Base-by-base conservation (phyloP, 92 coral and sea anemone genomes). In the Meandrina meandrites region DNA sequence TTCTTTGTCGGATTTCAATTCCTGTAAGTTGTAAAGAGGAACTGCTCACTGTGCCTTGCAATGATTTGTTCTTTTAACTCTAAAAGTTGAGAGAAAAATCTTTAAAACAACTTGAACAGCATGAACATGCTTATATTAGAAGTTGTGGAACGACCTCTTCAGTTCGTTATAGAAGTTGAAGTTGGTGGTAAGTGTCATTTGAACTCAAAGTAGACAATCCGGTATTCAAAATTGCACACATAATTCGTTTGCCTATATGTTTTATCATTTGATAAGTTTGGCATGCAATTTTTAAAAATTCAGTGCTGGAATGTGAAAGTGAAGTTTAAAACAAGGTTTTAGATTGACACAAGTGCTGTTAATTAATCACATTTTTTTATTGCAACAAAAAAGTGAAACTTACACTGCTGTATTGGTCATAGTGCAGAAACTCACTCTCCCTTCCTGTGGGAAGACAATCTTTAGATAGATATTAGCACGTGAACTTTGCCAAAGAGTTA, bases 141-240 rank as follows among this genome's bases (percentile, higher is more conserved):
- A n/a, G 66, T 85, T 42, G 75, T 85, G 11, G 50, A 60, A 85
- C 40, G 76, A 14, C 89, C 89, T 72, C 78, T 78, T 79, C 84
- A 68, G 11, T 86, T 86, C 32, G 17, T 71, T n/a, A 86, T 86
- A 28, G 84, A 78, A 42, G 84, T 86, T 8, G 89, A 86, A 56
- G 89, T 86, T 21, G 89, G 84, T 50, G 89, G 89, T 79, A 50
- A 86, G 89, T 79, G 60, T 12, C 56, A 17, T n/a, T 57, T 76
- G 81, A 40, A 40, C 45, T 18, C 47, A 34, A 45, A 60, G 45
- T 40, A 75, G 88, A 66, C 56, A 24, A 66, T 27, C 47, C 37
- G 62, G 75, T 35, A 62, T 64, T 64, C 37, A 42, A 19, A 22
- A 76, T 4, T 57, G 81, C 32, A 45, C 58, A 42, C 75, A 34